phyloP scores from a whole-genome alignment of 1,140 invertebrate genomes.

The Druon quercuslanigerum region DNA sequence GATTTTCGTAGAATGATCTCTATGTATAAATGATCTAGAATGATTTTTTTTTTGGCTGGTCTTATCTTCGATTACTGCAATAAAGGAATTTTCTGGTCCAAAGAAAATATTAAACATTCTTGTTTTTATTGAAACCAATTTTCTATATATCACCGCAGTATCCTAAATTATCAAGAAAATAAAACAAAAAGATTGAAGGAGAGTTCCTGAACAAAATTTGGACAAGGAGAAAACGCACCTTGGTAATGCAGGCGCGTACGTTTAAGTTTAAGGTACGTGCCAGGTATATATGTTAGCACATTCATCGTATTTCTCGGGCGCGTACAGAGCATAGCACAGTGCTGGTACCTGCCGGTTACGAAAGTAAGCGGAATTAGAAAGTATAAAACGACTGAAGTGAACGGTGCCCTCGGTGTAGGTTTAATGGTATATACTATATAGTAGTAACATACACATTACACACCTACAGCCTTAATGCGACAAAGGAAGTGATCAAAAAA shows the following conservation, averaged over 20 bases:
- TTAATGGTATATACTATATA: constrained; percentile 1
- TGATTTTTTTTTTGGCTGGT: no score
- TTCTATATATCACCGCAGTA: no score
- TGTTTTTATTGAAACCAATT: no score
- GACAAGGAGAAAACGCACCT: background rate
- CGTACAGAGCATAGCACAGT: constrained; percentile 30
- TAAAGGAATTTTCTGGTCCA: no score
- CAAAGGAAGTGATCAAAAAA: constrained; percentile 22
- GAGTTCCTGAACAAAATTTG: background rate
- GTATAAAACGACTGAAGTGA: constrained; percentile 69
- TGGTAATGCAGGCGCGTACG: constrained; percentile 17
- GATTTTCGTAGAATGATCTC: no score
- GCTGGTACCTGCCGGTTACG: constrained; percentile 63
- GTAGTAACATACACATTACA: background rate
- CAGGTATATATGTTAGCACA: background rate
- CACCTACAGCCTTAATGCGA: constrained; percentile 24
- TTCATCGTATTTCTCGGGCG: constrained; percentile 10
- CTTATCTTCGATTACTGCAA: no score
- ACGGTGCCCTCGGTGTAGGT: constrained; percentile 52
- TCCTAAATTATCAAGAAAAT: background rate
- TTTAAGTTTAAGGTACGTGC: constrained; percentile 22
- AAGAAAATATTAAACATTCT: no score
- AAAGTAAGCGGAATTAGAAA: constrained; percentile 76
- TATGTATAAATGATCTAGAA: no score
- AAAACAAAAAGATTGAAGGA: background rate